These are phyloP conservation scores for Pseudococcus longispinus DNA, from an alignment of 2,888 invertebrate species.

Conservation along the genomic window DNA sequence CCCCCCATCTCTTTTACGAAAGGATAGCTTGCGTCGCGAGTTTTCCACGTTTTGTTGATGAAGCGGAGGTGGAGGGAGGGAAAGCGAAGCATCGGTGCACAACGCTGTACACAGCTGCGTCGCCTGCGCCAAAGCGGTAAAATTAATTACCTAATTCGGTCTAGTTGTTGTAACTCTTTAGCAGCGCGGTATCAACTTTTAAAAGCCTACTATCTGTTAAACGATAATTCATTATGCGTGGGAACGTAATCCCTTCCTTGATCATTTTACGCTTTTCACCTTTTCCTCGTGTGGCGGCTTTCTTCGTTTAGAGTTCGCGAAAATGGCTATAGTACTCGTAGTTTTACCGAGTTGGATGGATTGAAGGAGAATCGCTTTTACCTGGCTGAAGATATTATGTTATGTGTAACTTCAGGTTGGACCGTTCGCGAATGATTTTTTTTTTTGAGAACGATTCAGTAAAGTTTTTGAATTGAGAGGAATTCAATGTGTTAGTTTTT, in stretches of 20 bases:
- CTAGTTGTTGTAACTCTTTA: constrained; percentile 28
- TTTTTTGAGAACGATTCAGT: neutral
- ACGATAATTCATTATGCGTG: constrained; percentile 33
- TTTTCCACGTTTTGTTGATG: neutral
- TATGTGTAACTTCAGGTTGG: neutral
- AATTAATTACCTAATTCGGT: constrained; percentile 40
- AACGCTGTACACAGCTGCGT: constrained; percentile 1
- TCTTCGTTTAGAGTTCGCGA: neutral
- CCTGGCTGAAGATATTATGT: neutral
- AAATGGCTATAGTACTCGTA: neutral
- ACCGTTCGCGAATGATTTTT: neutral
- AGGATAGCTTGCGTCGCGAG: neutral
- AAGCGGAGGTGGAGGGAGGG: too few species aligned
- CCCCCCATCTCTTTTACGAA: neutral
- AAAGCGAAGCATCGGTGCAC: neutral
- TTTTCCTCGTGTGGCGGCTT: neutral
- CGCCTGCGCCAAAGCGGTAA: constrained; percentile 24
- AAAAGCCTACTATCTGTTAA: constrained; percentile 27
- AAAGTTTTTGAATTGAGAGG: neutral
- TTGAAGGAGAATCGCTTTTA: neutral
- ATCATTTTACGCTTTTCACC: neutral
- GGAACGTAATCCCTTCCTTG: neutral
- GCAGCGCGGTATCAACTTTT: constrained; percentile 13
- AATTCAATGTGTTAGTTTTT: neutral
- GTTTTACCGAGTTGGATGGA: neutral